Base-by-base conservation (phyloP, 2,888 invertebrate genomes). In the Drosophila aldrichi region DNA sequence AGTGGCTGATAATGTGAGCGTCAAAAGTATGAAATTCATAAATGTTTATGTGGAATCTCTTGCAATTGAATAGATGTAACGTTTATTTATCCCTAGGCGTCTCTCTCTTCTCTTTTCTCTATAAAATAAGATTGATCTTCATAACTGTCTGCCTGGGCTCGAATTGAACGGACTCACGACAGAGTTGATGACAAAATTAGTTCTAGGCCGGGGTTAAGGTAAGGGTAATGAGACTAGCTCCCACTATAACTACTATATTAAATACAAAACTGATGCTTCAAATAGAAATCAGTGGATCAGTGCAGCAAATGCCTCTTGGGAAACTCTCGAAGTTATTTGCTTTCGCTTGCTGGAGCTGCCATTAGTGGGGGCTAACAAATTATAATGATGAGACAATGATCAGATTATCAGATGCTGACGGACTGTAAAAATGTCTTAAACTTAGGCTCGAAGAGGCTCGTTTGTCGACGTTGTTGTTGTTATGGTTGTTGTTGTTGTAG, bases 321-420 rank as follows among this genome's bases (percentile, higher is more conserved):
- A 65, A 72, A 62, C 34, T 66, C 48, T 43, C 16, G n/a, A 25
- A 52, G 54, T 40, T 48, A 72, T 61, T 66, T 55, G 54, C 46
- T 68, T 56, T 69, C 44, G 70, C 56, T 29, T 60, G 60, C 22
- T 60, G 60, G 29, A 38, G 14, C 36, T 60, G 16, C 20, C 57
- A 70, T 70, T 57, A 61, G 61, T 61, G 59, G 22, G 22, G 40
- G 52, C 70, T 46, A 14, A 70, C 70, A 71, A 70, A 66, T 73
- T 61, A 55, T 70, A 59, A 62, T 71, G 54, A 68, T 68, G 70
- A 52, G 40, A 25, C 57, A 68, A 57, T 58, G 73, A 74, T 66
- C 67, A 56, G 61, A 73, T 73, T 73, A 73, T 65, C 65, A 57
- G 54, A 55, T 66, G 60, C 40, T 55, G 58, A 69, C 40, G n/a